Percentiles rank a stretch among this genome's conserved stretches.
Evolutionary conservation across 2,888 invertebrate genomes (phyloP).

Genomic region (Lapara coniferarum): DNA sequence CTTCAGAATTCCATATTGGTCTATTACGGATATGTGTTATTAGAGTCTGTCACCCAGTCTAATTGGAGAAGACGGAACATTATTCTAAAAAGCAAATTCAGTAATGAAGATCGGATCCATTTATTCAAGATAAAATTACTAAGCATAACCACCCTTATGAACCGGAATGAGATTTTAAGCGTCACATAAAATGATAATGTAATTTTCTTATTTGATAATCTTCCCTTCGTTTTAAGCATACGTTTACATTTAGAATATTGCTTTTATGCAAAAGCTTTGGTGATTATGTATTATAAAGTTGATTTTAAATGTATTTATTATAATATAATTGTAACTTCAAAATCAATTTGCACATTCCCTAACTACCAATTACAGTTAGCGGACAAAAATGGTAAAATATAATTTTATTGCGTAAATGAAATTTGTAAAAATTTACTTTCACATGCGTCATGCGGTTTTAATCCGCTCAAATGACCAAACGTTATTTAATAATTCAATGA

Average conservation of each 20-base stretch:
- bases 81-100: slow-evolving; percentile 10
- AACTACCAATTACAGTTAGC: no score
- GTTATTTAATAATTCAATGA: no score
- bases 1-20: no score
- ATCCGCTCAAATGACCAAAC: no score
- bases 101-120: slow-evolving; percentile 18
- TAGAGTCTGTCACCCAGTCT: neutral
- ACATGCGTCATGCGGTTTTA: no score
- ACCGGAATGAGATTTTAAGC: slow-evolving; percentile 24
- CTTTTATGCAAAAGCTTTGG: neutral
- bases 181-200: slow-evolving; percentile 26
- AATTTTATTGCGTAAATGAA: no score
- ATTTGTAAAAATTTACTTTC: no score
- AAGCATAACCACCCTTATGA: slow-evolving; percentile 24
- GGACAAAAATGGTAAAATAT: no score
- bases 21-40: neutral
- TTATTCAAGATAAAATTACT: slow-evolving; percentile 24
- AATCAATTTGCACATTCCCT: no score
- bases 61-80: neutral
- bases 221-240: neutral
- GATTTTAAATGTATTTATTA: no score
- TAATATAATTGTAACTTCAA: no score
- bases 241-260: neutral
- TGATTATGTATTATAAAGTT: no score
- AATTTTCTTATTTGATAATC: slow-evolving; percentile 14